Evolutionary conservation across 2,113 vertebrate species (phyloP).

Genomic region (Callopanchax toddi): DNA sequence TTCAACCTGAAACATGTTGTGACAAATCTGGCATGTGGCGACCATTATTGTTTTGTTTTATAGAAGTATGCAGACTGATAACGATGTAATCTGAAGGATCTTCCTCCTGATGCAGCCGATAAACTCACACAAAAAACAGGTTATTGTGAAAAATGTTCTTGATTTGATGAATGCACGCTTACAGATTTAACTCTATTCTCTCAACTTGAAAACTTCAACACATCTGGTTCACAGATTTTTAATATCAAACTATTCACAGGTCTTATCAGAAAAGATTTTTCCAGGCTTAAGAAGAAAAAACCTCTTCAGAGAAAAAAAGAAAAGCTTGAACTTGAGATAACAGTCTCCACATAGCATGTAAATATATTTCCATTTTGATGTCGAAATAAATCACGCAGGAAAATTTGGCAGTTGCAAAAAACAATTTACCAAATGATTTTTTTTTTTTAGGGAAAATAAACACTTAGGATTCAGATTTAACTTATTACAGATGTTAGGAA

Average conservation of each 20-base stretch:
- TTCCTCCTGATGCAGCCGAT: not conserved
- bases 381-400: slow-evolving; percentile 26
- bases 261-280: slow-evolving; percentile 77
- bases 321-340: slow-evolving; percentile 80
- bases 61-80: slow-evolving; percentile 23
- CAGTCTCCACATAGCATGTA: slow-evolving; percentile 61
- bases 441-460: not conserved
- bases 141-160: not conserved
- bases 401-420: slow-evolving; percentile 8
- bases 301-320: slow-evolving; percentile 38
- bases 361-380: slow-evolving; percentile 36
- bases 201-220: slow-evolving; percentile 46
- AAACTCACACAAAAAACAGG: not conserved
- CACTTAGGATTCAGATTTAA: not conserved
- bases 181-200: slow-evolving; percentile 16
- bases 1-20: slow-evolving; percentile 39
- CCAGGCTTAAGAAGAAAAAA: slow-evolving; percentile 66
- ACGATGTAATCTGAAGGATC: slow-evolving; percentile 6
- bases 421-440: not conserved
- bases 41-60: slow-evolving; percentile 34
- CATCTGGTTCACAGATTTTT: slow-evolving; percentile 54
- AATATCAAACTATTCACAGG: slow-evolving; percentile 55
- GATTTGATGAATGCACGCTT: not conserved
- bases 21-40: slow-evolving; percentile 36
- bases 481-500: slow-evolving; percentile 30